A percentile compares a stretch with the other conserved stretches of the same genome.
Conservation (phyloP, 2,888 invertebrate genomes). For the Alloplasta piceator region DNA sequence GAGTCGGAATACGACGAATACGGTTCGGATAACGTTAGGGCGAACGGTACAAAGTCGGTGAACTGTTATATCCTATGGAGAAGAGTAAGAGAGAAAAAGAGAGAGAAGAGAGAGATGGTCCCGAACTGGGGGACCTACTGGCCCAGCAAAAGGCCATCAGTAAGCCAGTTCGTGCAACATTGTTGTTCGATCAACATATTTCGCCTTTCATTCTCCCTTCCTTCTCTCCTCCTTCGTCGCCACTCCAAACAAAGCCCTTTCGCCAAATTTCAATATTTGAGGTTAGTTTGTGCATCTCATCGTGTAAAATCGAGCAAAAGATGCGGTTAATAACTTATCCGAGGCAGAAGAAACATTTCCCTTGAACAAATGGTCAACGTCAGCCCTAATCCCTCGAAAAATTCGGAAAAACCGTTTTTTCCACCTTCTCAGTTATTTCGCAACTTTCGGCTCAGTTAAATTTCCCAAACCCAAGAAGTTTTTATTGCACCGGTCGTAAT, state of each 20-base stretch:
- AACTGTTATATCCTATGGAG: constrained; percentile 78
- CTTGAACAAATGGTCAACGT: background rate
- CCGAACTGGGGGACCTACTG: constrained; percentile 76
- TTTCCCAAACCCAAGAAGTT: constrained; percentile 28
- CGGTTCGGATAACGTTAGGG: constrained; percentile 78
- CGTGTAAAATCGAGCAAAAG: constrained; percentile 24
- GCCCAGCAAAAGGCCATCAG: constrained; percentile 78
- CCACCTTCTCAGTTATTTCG: constrained; percentile 14
- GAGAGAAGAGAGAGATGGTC: constrained; percentile 38
- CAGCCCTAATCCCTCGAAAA: constrained; percentile 11
- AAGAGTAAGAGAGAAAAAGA: constrained; percentile 33
- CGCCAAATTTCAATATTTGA: background rate
- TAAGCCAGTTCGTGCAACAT: constrained; percentile 75
- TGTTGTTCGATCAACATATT: constrained; percentile 72
- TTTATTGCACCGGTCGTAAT: constrained; percentile 35
- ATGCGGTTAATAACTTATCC: background rate
- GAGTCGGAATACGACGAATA: constrained; percentile 62
- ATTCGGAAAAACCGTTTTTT: constrained; percentile 33
- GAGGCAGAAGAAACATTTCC: background rate
- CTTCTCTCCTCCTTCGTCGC: background rate
- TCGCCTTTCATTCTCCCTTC: constrained; percentile 16
- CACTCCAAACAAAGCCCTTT: background rate
- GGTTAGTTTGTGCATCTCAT: background rate
- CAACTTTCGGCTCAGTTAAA: constrained; percentile 14
- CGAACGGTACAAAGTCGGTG: constrained; percentile 78